A percentile compares a stretch with the other conserved stretches of the same genome.
phyloP scores from a whole-genome alignment of 2,113 vertebrate species.

The Hippoglossus stenolepis region DNA sequence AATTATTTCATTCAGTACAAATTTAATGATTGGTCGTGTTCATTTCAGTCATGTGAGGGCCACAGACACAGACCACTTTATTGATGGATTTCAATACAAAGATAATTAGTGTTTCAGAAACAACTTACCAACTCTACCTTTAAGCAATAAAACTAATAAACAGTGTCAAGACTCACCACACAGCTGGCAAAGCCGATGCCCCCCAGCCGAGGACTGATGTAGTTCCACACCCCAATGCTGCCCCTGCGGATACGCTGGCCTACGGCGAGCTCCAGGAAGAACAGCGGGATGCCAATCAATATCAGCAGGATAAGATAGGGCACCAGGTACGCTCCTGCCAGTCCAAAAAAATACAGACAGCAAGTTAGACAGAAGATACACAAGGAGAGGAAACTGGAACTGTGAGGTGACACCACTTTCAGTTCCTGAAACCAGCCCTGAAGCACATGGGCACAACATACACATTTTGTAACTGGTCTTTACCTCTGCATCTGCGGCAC shows the following conservation, averaged over 20 bases:
- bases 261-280: constrained; percentile 96
- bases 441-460: not conserved
- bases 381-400: not conserved
- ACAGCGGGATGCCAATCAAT: constrained; percentile 95
- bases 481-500: too few species aligned
- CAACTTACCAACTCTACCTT: too few species aligned
- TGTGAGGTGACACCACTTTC: not conserved
- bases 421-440: constrained; percentile 12
- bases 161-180: constrained; percentile 84
- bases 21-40: too few species aligned
- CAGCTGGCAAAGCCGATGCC: constrained; percentile 98
- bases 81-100: too few species aligned
- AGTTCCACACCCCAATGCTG: constrained; percentile 99
- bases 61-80: too few species aligned
- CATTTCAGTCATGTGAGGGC: too few species aligned
- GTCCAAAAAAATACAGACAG: not conserved
- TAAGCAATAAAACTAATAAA: too few species aligned
- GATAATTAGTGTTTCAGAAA: too few species aligned
- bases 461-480: not conserved
- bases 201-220: constrained; percentile 94
- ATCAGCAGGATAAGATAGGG: constrained; percentile 94
- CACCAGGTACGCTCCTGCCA: constrained; percentile 94
- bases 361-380: not conserved
- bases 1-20: too few species aligned
- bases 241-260: constrained; percentile 95